A percentile compares a stretch with the other conserved stretches of the same genome.
These are phyloP conservation scores for Hirundo rustica DNA, from an alignment of 2,797 vertebrate species.

Conservation along the genomic window DNA sequence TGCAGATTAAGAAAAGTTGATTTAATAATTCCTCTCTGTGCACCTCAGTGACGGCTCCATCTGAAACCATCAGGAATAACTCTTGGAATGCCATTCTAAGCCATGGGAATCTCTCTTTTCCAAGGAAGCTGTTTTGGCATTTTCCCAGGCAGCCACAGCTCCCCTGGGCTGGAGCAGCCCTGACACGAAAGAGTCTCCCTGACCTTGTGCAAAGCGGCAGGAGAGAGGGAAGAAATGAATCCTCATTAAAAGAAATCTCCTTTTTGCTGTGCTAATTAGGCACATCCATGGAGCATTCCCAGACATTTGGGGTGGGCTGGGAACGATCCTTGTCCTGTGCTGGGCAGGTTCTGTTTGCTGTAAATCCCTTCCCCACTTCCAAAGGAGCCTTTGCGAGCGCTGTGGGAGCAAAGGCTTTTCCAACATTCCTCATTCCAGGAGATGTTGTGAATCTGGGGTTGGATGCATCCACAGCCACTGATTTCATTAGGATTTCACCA, in stretches of 20 bases:
- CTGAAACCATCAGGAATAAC: neutral
- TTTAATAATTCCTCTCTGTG: neutral
- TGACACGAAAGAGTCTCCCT: neutral
- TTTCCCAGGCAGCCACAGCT: neutral
- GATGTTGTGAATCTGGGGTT: neutral
- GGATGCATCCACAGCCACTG: neutral
- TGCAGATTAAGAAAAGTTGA: neutral
- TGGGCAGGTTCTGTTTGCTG: neutral
- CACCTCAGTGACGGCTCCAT: neutral
- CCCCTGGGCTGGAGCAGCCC: neutral
- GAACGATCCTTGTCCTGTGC: neutral
- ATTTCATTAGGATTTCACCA: neutral
- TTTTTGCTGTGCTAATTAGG: neutral
- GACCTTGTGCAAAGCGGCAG: neutral
- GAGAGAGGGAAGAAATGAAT: neutral
- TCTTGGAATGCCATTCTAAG: fast-evolving
- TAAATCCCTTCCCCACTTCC: neutral
- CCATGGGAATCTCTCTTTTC: neutral
- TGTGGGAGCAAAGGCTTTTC: neutral
- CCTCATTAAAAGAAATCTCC: neutral
- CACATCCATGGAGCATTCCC: neutral
- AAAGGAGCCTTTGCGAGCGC: neutral
- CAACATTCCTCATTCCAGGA: neutral
- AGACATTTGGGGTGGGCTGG: neutral
- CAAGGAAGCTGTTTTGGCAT: neutral